Evolutionary conservation across 1,140 invertebrate species (phyloP).

Genomic region (Olivierus martensii): DNA sequence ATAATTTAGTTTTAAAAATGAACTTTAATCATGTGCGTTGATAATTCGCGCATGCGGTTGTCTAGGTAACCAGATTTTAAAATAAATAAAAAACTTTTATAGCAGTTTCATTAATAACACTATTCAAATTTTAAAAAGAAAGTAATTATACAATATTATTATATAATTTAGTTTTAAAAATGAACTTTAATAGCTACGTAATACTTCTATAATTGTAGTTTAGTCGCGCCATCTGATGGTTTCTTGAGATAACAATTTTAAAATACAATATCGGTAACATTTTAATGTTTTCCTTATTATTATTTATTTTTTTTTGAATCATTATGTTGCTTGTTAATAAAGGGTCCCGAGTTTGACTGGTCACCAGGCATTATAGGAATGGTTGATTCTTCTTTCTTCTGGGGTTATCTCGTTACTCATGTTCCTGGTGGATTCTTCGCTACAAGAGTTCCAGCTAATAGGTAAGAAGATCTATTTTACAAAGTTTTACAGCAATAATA

Average conservation of each 20-base stretch:
- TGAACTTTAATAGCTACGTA: no score
- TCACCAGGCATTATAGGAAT: conserved; percentile 54
- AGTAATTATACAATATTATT: no score
- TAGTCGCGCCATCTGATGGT: not conserved
- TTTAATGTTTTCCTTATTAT: not conserved
- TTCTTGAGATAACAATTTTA: not conserved
- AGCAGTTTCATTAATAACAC: no score
- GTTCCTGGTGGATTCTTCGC: conserved; percentile 97
- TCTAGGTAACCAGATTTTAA: not conserved
- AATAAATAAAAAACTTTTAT: no score
- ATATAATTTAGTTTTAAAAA: no score
- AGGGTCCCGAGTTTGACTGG: conserved; percentile 64
- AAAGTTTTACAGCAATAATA: not conserved
- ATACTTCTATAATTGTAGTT: not conserved
- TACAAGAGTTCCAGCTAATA: conserved; percentile 91
- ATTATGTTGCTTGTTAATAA: not conserved
- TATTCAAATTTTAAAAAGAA: no score
- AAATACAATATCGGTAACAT: no score
- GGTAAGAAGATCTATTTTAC: conserved; percentile 31
- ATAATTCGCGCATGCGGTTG: not conserved
- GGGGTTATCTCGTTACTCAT: conserved; percentile 96
- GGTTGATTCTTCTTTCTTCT: conserved; percentile 97
- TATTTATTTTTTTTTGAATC: not conserved
- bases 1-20: no score
- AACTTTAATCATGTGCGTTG: no score